Evolutionary conservation across 2,113 vertebrate species (phyloP), one percentile per base, ranked within the genome.

Genomic region (Podilymbus podiceps): DNA sequence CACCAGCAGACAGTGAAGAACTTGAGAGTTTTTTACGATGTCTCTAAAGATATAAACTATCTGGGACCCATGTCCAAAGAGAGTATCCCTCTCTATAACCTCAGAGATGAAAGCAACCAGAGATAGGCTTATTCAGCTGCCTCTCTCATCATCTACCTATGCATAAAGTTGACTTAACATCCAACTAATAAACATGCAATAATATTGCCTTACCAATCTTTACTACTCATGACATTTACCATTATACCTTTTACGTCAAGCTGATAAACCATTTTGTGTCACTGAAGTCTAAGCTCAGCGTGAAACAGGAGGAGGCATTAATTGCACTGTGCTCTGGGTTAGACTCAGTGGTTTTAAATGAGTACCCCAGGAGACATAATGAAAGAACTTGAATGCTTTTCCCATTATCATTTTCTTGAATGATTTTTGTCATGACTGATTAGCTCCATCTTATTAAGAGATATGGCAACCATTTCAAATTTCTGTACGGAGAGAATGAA

Each of bases 321-420:
- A 89, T 33, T 84, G 49, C 46, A 60, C 11, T 46, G 14, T 72
- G 28, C 20, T 90, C 72, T 81, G 44, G 7, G 10, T 75, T 87
- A 78, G 68, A 73, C 49, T 81, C 76, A 25, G 56, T 72, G 52
- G 52, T 96, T 96, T 93, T 92, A 92, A 93, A 93, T 73, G 44
- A 82, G 46, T 75, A 67, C 60, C 82, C 76, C 52, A 89, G 79
- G 72, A 92, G 62, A 94, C 60, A 64, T 38, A 64, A 87, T 82
- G 62, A 92, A 92, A 90, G 59, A 94, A 94, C 27, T 87, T 67
- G 28, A 90, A 69, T 75, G 23, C 33, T 87, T 89, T 87, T 82
- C 28, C 49, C 46, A 72, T 85, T 92, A 94, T 81, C 31, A 60
- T 90, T 93, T 86, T 85, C 85, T 66, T 35, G 74, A 93, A 94